Evolutionary conservation across 1,140 invertebrate genomes (phyloP), one percentile per base, ranked within the genome.

Genomic region (Arctopsyche grandis): DNA sequence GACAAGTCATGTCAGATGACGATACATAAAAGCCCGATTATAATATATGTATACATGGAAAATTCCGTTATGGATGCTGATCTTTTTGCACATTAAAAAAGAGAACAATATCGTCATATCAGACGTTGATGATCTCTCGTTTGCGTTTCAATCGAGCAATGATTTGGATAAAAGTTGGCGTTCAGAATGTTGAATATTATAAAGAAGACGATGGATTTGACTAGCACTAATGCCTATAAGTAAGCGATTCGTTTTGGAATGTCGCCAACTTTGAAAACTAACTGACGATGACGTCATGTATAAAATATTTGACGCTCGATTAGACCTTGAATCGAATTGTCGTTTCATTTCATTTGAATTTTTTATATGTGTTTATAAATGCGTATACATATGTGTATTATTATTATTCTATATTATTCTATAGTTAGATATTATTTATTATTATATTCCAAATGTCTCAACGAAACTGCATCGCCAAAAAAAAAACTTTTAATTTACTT

Each of bases 241-340:
- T 9, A 66, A 9, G 3, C 48, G 16, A 12, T 26, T 66, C 46
- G 78, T 16, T 43, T 76, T 48, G 60, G 19, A 60, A 21, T 3
- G 4, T 3, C 48, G 3, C 12, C 12, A 4, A 60, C 16, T 19
- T 24, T 69, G 9, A 66, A 29, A 24, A 44, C 69, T 19, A 60
- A 56, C 14, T 24, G 43, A 69, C 1, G 9, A 58, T 0, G 75
- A 52, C 7, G 1, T 38, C 7, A 46, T 44, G 10, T 0, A 56
- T 0, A 74, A n/a, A n/a, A n/a, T 82, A 46, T 80, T 88, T 80
- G 95, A 97, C 85, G 94, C 94, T 0, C 88, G 88, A 60, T 87
- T 96, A 29, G 93, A 96, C 83, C 89, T 91, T 12, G 89, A 90
- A 21, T 91, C 93, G 0, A 95, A 94, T 83, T 97, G 96, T 81